A percentile compares a stretch with the other conserved stretches of the same genome.
Evolutionary conservation across 2,113 vertebrate genomes (phyloP).

Genomic region (Alectura lathami): DNA sequence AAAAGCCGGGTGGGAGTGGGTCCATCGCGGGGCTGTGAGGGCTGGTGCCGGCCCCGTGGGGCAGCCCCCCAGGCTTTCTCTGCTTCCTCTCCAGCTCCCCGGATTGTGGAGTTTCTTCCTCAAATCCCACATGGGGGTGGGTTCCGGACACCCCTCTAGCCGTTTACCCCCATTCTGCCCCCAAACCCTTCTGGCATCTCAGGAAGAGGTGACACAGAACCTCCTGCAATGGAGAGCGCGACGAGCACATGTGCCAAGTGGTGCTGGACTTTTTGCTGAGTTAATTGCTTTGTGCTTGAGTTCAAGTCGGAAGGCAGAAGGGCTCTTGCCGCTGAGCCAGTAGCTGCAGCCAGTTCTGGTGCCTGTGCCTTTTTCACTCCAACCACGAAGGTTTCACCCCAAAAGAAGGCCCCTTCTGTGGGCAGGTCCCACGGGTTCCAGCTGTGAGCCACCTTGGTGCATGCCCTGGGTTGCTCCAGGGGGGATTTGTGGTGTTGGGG

Average conservation of each 20-base stretch:
- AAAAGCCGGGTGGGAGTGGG: neutral
- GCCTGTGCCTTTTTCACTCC: neutral
- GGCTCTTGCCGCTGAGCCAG: neutral
- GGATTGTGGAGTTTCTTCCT: neutral
- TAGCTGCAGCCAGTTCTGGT: neutral
- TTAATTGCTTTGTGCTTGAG: neutral
- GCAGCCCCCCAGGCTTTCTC: rapidly evolving
- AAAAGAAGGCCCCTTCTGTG: rapidly evolving
- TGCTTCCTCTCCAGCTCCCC: neutral
- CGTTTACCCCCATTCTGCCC: neutral
- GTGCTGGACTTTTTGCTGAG: neutral
- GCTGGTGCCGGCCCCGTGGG: neutral
- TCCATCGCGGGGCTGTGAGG: neutral
- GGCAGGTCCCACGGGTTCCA: neutral
- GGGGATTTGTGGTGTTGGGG: neutral
- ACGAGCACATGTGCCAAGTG: neutral
- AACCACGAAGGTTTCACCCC: neutral
- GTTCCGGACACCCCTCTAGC: neutral
- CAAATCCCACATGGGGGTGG: neutral
- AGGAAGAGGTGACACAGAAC: neutral
- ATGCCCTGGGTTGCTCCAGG: neutral
- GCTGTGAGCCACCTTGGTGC: rapidly evolving
- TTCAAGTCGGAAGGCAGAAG: neutral
- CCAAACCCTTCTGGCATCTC: too few species aligned
- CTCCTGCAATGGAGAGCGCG: neutral